Evolutionary conservation across 2,888 invertebrate species (phyloP).

Genomic region (Mantis religiosa): DNA sequence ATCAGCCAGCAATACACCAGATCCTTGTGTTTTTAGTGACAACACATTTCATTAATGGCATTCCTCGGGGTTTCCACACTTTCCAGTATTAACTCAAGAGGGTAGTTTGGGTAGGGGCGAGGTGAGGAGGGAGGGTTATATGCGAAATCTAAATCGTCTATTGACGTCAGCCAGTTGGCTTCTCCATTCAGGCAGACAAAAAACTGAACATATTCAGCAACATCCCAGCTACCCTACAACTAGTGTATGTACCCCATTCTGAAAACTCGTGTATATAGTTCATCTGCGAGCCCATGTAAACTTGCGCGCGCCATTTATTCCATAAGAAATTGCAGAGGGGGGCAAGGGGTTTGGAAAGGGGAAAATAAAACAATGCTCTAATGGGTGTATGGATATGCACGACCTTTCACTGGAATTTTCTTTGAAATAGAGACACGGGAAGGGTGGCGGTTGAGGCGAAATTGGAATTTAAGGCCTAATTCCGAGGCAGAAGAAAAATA

Average conservation of each 20-base stretch:
- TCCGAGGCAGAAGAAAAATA: not conserved
- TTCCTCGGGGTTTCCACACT: not conserved
- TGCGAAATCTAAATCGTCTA: not conserved
- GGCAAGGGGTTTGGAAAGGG: not conserved
- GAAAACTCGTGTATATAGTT: not conserved
- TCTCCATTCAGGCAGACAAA: not conserved
- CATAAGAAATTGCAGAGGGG: not conserved
- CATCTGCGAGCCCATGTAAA: not conserved
- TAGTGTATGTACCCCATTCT: not conserved
- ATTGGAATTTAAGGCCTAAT: slow-evolving; percentile 10
- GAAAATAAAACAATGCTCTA: not conserved
- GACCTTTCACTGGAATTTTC: not conserved
- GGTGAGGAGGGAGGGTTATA: not conserved
- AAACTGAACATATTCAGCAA: not conserved
- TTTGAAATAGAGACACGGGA: not conserved
- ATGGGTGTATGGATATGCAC: not conserved
- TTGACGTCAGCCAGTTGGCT: not conserved
- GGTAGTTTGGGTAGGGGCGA: not conserved
- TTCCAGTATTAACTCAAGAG: not conserved
- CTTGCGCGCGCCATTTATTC: not conserved
- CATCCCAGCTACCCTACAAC: not conserved
- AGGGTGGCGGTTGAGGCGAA: not conserved
- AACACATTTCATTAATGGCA: not conserved
- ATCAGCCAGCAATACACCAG: not conserved
- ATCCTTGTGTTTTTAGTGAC: not conserved